phyloP scores from a whole-genome alignment of 1,140 invertebrate species.

The Sesamia nonagrioides region DNA sequence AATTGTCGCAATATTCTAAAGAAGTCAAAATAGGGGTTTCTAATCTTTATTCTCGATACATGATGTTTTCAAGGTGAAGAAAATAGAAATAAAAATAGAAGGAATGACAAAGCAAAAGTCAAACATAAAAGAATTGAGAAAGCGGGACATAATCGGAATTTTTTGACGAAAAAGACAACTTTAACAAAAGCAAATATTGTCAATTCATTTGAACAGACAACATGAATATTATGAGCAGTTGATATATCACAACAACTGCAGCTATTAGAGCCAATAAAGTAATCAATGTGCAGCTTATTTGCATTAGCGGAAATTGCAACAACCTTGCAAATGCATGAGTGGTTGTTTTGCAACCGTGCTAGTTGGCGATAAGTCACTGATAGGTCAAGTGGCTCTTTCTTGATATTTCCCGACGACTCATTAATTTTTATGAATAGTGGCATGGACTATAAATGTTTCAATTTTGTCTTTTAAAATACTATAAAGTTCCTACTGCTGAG shows the following conservation, averaged over 20 bases:
- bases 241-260: constrained; percentile 5
- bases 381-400: constrained; percentile 33
- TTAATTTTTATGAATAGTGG: constrained; percentile 8
- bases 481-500: no score
- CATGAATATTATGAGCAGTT: background rate
- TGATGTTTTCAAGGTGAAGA: background rate
- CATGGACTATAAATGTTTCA: background rate
- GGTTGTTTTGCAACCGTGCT: constrained; percentile 40
- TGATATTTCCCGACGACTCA: constrained; percentile 31
- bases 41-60: no score
- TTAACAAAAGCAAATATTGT: background rate
- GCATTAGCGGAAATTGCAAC: constrained; percentile 45
- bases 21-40: no score
- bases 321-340: constrained; percentile 44
- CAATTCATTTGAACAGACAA: background rate
- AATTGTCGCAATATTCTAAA: background rate
- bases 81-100: no score
- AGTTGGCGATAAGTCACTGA: constrained; percentile 15
- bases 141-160: background rate
- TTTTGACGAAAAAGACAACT: background rate
- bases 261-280: constrained; percentile 30
- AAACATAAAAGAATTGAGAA: background rate
- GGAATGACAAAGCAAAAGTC: background rate
- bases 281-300: constrained; percentile 41
- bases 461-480: background rate